Conservation (phyloP, 2,888 invertebrate genomes). For the Eupithecia dodoneata region DNA sequence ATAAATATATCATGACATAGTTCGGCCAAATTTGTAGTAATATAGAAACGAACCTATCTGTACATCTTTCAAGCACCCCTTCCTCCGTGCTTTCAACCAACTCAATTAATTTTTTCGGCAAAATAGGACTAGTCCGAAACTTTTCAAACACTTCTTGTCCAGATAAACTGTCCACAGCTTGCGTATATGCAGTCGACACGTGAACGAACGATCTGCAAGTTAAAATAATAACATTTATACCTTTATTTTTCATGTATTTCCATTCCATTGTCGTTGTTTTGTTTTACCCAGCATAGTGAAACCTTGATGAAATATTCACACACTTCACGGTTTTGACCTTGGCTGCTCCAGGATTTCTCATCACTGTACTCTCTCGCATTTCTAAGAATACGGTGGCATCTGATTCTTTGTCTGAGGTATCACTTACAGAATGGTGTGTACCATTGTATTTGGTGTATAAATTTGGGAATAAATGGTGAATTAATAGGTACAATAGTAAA, state of each 20-base stretch:
- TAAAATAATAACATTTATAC: neutral
- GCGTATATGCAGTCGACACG: slow-evolving; percentile 27
- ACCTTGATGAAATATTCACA: neutral
- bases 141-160: slow-evolving; percentile 43
- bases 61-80: neutral
- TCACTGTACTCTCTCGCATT: neutral
- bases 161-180: slow-evolving; percentile 27
- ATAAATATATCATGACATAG: no score
- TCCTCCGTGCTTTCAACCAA: slow-evolving; percentile 43
- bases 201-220: slow-evolving; percentile 24
- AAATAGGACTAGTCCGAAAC: slow-evolving; percentile 43
- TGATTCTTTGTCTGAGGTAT: neutral
- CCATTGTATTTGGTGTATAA: no score
- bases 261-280: no score
- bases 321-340: neutral
- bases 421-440: no score
- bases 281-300: no score
- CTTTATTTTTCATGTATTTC: neutral
- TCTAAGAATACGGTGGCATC: neutral
- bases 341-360: neutral
- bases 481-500: no score
- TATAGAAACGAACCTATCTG: neutral
- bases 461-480: no score
- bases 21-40: neutral
- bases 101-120: slow-evolving; percentile 46